Evolutionary conservation across 2,113 vertebrate genomes (phyloP).

Genomic region (Cettia cetti): DNA sequence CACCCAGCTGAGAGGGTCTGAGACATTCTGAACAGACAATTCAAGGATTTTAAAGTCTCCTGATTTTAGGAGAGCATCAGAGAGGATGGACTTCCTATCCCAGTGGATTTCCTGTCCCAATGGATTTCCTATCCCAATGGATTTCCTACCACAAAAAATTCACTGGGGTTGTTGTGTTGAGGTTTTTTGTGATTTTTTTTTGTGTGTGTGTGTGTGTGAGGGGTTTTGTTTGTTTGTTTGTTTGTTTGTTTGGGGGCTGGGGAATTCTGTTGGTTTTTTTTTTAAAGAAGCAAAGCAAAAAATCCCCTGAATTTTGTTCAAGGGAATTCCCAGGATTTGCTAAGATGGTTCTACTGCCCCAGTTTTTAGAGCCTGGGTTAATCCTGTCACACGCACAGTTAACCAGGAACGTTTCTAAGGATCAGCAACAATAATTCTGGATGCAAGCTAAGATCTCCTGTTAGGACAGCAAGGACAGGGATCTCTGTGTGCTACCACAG

Average conservation of each 20-base stretch:
- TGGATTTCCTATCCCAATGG: not conserved
- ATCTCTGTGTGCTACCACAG: not conserved
- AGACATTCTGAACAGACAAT: not conserved
- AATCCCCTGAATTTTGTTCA: not conserved
- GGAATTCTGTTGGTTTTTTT: not conserved
- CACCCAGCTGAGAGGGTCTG: not conserved
- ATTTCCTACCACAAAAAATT: not conserved
- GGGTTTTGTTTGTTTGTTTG: too few relatives aligned
- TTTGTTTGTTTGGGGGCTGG: too few relatives aligned
- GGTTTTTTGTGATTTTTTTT: too few relatives aligned
- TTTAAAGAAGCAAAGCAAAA: not conserved
- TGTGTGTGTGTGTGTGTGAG: too few relatives aligned
- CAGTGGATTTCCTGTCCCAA: not conserved
- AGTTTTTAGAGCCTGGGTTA: not conserved
- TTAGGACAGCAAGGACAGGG: not conserved
- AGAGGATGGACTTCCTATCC: not conserved
- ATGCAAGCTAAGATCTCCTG: not conserved
- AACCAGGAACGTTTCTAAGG: not conserved
- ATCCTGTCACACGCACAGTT: not conserved
- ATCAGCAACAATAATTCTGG: not conserved
- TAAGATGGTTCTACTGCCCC: not conserved
- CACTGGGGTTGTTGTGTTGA: not conserved
- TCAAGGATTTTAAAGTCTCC: not conserved
- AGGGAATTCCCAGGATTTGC: not conserved
- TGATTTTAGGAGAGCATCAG: not conserved